Conservation (phyloP, 2,888 invertebrate genomes). For the Lamellibrachia columna region DNA sequence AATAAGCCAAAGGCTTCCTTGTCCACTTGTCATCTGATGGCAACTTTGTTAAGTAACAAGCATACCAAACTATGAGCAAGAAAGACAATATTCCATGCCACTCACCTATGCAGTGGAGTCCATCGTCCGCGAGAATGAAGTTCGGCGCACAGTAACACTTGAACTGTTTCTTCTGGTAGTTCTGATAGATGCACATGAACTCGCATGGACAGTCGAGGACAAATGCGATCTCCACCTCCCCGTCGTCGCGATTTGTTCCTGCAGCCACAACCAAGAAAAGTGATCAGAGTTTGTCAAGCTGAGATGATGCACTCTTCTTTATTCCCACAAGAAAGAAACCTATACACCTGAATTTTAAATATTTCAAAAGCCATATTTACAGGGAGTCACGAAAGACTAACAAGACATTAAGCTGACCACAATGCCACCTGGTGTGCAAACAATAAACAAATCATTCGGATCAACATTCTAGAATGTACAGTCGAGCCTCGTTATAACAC, state of each 20-base stretch:
- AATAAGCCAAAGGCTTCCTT: too few species aligned
- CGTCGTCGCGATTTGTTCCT: constrained; percentile 36
- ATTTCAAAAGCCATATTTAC: background rate
- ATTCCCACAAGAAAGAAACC: background rate
- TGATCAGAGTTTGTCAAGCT: background rate
- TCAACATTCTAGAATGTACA: background rate
- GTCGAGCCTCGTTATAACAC: too few species aligned
- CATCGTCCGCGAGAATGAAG: constrained; percentile 37
- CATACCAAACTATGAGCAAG: background rate
- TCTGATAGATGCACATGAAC: constrained; percentile 42
- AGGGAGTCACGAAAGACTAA: background rate
- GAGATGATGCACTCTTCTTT: background rate
- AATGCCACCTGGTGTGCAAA: background rate
- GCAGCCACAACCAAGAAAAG: background rate
- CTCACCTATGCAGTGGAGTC: constrained; percentile 37
- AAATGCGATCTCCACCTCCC: constrained; percentile 44
- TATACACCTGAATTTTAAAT: too few species aligned
- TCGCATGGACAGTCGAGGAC: constrained; percentile 44
- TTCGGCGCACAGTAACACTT: constrained; percentile 40
- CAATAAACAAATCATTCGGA: background rate
- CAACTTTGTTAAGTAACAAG: background rate
- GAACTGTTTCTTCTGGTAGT: constrained; percentile 53
- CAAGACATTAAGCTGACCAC: background rate
- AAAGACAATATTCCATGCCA: background rate
- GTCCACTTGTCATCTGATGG: background rate